These are phyloP conservation scores for Ophiothrix spiculata DNA, from an alignment of 35 echinoderm and acorn worm species.

Conservation along the genomic window DNA sequence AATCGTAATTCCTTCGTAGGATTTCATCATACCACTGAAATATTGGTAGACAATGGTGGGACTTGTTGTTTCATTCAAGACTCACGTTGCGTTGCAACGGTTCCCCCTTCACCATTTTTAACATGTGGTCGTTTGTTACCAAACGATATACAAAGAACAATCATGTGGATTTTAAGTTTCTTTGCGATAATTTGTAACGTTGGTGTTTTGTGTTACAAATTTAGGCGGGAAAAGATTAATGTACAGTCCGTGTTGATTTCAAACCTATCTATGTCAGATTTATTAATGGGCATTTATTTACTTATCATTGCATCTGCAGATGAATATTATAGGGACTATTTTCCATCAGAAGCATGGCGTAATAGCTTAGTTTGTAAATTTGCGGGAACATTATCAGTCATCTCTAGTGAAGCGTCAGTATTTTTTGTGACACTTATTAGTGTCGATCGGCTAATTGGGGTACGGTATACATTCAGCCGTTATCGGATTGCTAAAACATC, in stretches of 20 bases:
- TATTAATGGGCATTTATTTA: background rate
- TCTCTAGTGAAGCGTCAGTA: background rate
- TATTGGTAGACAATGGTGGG: background rate
- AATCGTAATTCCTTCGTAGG: background rate
- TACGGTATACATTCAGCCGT: background rate
- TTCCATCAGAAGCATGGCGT: background rate
- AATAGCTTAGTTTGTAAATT: background rate
- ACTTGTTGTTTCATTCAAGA: background rate
- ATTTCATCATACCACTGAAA: background rate
- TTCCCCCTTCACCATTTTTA: background rate
- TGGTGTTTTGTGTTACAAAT: background rate
- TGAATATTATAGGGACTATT: background rate
- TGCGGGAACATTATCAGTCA: background rate
- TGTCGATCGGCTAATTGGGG: background rate
- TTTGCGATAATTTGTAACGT: background rate
- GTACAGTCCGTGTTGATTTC: background rate
- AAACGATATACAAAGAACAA: background rate
- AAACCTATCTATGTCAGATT: background rate
- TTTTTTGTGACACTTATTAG: background rate
- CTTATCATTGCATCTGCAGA: background rate
- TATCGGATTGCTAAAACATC: background rate
- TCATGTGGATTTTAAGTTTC: background rate
- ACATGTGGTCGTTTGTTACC: background rate
- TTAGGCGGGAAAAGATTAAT: background rate
- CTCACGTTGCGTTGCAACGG: background rate